phyloP scores from a whole-genome alignment of 2,888 invertebrate genomes.

The Brachyopa scutellaris region DNA sequence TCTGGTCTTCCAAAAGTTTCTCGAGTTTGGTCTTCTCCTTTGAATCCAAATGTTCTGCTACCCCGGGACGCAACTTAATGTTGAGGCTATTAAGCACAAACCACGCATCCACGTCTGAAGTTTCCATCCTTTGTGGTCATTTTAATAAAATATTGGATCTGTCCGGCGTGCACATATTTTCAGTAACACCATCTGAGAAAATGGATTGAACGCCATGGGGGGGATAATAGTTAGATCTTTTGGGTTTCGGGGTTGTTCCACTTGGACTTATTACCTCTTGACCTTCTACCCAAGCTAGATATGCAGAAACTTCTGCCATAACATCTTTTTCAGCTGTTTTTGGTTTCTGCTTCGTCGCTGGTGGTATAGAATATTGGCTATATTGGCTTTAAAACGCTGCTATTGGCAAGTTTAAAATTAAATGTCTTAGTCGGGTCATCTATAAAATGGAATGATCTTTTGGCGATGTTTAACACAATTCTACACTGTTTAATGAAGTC shows the following conservation, averaged over 20 bases:
- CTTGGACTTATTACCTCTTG: background rate
- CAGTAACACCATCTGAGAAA: background rate
- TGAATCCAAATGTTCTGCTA: background rate
- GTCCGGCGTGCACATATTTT: constrained; percentile 34
- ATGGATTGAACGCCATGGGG: constrained; percentile 10
- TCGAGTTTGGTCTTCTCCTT: background rate
- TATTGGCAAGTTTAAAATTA: background rate
- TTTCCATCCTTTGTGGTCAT: background rate
- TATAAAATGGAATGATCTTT: constrained; percentile 14
- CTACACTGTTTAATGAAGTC: constrained; percentile 13
- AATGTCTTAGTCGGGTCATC: background rate
- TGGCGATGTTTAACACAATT: constrained; percentile 1
- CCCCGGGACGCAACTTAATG: background rate
- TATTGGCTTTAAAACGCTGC: background rate
- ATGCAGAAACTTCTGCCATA: constrained; percentile 3
- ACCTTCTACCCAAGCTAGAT: constrained; percentile 13
- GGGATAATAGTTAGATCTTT: constrained; percentile 20
- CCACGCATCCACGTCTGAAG: background rate
- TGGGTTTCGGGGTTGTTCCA: background rate
- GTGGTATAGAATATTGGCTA: background rate
- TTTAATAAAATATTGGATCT: constrained; percentile 39
- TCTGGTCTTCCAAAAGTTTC: background rate
- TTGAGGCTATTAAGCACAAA: constrained; percentile 27
- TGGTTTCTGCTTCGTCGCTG: background rate
- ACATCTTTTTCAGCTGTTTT: background rate